Conservation (phyloP, 2,888 invertebrate species). For the Aleiodes alternator region DNA sequence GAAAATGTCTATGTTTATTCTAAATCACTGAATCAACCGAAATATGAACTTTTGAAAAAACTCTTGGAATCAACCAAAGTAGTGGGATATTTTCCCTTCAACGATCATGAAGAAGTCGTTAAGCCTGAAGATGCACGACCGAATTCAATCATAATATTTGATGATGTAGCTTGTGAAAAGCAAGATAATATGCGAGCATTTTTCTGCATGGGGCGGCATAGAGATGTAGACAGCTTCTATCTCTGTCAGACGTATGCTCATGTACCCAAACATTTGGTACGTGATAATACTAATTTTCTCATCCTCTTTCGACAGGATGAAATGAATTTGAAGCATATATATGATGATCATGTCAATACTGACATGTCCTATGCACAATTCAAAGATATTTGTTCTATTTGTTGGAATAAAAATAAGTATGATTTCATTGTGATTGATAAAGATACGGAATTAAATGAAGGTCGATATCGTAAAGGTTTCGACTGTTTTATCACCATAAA, state of each 20-base stretch:
- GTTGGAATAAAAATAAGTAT: conserved; percentile 57
- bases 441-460: conserved; percentile 52
- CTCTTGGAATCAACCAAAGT: conserved; percentile 56
- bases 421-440: conserved; percentile 58
- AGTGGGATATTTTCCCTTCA: conserved; percentile 58
- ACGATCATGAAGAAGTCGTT: conserved; percentile 55
- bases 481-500: conserved; percentile 48
- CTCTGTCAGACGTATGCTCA: conserved; percentile 40
- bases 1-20: conserved; percentile 53
- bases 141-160: too few relatives aligned
- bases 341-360: conserved; percentile 57
- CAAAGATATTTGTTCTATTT: conserved; percentile 51
- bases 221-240: too few relatives aligned
- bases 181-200: too few relatives aligned
- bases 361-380: conserved; percentile 55
- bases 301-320: conserved; percentile 58
- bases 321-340: conserved; percentile 57
- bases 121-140: conserved; percentile 55
- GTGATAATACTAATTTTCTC: conserved; percentile 57
- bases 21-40: conserved; percentile 66
- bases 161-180: too few relatives aligned
- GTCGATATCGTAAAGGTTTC: conserved; percentile 56
- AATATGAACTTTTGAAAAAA: conserved; percentile 59
- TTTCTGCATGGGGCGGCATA: too few relatives aligned
- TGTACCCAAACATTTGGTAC: conserved; percentile 57